These are phyloP conservation scores for Hydriomena furcata DNA, from an alignment of 2,888 invertebrate genomes.

Conservation along the genomic window DNA sequence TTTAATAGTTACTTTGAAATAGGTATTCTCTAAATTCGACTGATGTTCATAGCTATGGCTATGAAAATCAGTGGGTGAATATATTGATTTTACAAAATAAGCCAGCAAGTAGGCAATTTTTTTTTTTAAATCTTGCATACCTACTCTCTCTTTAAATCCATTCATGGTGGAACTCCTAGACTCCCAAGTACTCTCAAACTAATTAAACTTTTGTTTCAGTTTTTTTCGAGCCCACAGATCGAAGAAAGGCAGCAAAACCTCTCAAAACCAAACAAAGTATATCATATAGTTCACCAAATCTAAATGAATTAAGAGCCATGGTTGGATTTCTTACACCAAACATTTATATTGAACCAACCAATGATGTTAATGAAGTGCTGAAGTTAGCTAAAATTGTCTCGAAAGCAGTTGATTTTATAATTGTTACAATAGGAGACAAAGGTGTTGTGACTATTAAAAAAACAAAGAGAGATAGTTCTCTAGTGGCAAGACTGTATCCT, in stretches of 20 bases:
- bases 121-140: too few relatives aligned
- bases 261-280: constrained; percentile 80
- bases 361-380: constrained; percentile 53
- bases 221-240: constrained; percentile 95
- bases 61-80: too few relatives aligned
- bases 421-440: constrained; percentile 85
- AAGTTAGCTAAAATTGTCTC: constrained; percentile 64
- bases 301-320: constrained; percentile 89
- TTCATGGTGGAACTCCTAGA: too few relatives aligned
- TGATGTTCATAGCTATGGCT: too few relatives aligned
- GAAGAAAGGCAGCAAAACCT: constrained; percentile 88
- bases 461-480: constrained; percentile 12
- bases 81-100: too few relatives aligned
- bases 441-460: constrained; percentile 81
- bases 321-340: constrained; percentile 72
- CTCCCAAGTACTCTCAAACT: too few relatives aligned
- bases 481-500: constrained; percentile 61
- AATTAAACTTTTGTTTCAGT: constrained; percentile 83
- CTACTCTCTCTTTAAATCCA: too few relatives aligned
- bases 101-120: too few relatives aligned
- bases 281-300: constrained; percentile 90
- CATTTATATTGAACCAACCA: constrained; percentile 36
- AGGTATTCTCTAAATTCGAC: too few relatives aligned
- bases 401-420: constrained; percentile 78
- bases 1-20: too few relatives aligned